Conservation (phyloP, 2,888 invertebrate genomes). For the Euclidia mi region DNA sequence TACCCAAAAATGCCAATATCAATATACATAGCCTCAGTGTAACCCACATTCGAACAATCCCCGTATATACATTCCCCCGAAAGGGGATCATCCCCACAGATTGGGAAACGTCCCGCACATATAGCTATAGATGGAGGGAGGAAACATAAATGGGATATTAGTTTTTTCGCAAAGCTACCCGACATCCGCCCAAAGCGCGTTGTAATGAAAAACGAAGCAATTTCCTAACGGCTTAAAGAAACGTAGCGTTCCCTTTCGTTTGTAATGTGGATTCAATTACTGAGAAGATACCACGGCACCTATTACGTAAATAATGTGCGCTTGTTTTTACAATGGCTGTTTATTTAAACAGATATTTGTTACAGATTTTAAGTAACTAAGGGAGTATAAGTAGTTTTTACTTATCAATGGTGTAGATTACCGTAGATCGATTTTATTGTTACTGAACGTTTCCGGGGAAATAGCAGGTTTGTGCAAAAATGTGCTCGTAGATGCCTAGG, state of each 20-base stretch:
- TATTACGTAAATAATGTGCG: constrained; percentile 16
- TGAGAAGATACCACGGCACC: constrained; percentile 22
- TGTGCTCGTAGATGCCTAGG: too few species aligned
- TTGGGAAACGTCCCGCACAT: constrained; percentile 49
- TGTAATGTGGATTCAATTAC: constrained; percentile 38
- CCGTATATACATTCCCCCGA: constrained; percentile 8
- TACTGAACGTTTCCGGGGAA: too few species aligned
- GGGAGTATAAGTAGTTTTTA: too few species aligned
- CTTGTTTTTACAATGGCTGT: neutral
- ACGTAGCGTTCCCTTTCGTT: constrained; percentile 46
- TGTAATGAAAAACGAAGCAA: constrained; percentile 84
- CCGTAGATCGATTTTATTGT: too few species aligned
- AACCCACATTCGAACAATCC: neutral
- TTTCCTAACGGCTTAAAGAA: constrained; percentile 71
- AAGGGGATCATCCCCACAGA: constrained; percentile 33
- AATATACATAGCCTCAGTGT: too few species aligned
- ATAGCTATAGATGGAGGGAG: constrained; percentile 66
- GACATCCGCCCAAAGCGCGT: constrained; percentile 75
- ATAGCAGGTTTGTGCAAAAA: too few species aligned
- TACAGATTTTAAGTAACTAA: too few species aligned
- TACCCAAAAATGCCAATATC: too few species aligned
- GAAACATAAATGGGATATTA: constrained; percentile 85
- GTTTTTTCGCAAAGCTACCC: constrained; percentile 82
- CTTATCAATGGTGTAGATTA: too few species aligned
- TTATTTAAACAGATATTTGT: constrained; percentile 2